phyloP scores from a whole-genome alignment of 1,140 invertebrate species.

The Copidosoma floridanum region DNA sequence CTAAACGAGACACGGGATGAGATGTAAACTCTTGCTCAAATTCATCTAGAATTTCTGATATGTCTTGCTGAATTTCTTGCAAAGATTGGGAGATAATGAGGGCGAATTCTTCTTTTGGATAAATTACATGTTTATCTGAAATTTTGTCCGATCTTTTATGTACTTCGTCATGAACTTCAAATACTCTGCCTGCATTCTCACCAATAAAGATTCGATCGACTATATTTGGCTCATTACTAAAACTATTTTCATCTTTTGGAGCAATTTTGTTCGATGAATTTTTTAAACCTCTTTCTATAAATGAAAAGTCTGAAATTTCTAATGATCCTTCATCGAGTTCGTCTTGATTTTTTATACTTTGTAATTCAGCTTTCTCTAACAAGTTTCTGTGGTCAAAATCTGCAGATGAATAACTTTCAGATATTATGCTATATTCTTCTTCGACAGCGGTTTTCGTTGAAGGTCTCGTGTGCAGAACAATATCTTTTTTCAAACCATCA shows the following conservation, averaged over 20 bases:
- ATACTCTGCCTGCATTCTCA: too few species aligned
- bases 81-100: conserved; percentile 26
- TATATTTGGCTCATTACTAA: too few species aligned
- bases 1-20: conserved; percentile 31
- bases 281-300: neutral
- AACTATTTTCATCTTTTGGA: too few species aligned
- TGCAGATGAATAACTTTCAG: neutral
- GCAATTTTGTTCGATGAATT: too few species aligned
- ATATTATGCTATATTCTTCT: neutral
- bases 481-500: conserved; percentile 43
- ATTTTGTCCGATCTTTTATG: neutral
- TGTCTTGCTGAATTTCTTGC: conserved; percentile 34
- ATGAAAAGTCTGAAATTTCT: neutral
- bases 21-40: conserved; percentile 36
- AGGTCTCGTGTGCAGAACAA: conserved; percentile 2
- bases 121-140: conserved; percentile 16
- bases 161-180: too few species aligned
- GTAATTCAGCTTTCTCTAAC: neutral
- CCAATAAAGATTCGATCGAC: too few species aligned
- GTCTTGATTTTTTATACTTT: neutral
- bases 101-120: conserved; percentile 24
- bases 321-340: neutral
- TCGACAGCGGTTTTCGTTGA: neutral
- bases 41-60: conserved; percentile 39
- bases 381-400: neutral